These are phyloP conservation scores for Hirtodrosophila trivittata DNA, from an alignment of 2,888 invertebrate species.

Conservation along the genomic window DNA sequence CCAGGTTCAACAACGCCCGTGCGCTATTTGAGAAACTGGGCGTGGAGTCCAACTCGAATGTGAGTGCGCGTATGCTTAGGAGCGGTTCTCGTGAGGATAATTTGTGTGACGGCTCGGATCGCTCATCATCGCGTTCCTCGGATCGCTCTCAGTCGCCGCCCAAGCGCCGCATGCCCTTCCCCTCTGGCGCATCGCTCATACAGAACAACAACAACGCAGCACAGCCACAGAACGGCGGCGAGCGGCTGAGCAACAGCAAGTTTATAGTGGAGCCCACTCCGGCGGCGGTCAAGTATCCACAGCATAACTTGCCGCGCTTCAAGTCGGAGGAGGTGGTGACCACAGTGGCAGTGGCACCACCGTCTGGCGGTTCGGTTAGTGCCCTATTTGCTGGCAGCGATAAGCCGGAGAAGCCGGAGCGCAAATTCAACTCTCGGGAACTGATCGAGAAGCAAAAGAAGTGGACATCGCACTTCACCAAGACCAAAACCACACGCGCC, in stretches of 20 bases:
- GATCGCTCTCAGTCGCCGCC: slow-evolving; percentile 84
- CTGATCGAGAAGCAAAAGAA: slow-evolving; percentile 95
- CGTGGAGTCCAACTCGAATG: slow-evolving; percentile 86
- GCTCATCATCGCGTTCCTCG: slow-evolving; percentile 81
- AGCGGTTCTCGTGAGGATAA: slow-evolving; percentile 84
- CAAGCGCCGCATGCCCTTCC: slow-evolving; percentile 82
- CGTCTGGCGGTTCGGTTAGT: slow-evolving; percentile 53
- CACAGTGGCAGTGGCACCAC: slow-evolving; percentile 10
- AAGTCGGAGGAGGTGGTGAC: slow-evolving; percentile 84
- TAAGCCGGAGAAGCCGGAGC: slow-evolving; percentile 93
- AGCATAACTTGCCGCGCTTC: slow-evolving; percentile 85
- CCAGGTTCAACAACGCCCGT: slow-evolving; percentile 95
- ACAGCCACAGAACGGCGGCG: slow-evolving; percentile 81
- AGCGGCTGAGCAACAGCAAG: slow-evolving; percentile 72
- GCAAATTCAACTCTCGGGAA: slow-evolving; percentile 92
- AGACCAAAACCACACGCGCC: slow-evolving; percentile 87
- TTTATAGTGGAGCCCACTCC: slow-evolving; percentile 78
- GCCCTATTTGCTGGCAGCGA: slow-evolving; percentile 78
- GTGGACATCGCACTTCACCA: slow-evolving; percentile 96
- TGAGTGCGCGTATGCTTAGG: slow-evolving; percentile 81
- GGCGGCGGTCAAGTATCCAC: slow-evolving; percentile 68
- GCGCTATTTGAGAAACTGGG: slow-evolving; percentile 96
- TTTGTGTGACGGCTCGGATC: slow-evolving; percentile 82
- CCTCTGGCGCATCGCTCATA: slow-evolving; percentile 79
- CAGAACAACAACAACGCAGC: slow-evolving; percentile 75